Percentiles rank a stretch among this genome's conserved stretches.
Evolutionary conservation across 2,888 invertebrate genomes (phyloP).

Genomic region (Rhagium mordax): DNA sequence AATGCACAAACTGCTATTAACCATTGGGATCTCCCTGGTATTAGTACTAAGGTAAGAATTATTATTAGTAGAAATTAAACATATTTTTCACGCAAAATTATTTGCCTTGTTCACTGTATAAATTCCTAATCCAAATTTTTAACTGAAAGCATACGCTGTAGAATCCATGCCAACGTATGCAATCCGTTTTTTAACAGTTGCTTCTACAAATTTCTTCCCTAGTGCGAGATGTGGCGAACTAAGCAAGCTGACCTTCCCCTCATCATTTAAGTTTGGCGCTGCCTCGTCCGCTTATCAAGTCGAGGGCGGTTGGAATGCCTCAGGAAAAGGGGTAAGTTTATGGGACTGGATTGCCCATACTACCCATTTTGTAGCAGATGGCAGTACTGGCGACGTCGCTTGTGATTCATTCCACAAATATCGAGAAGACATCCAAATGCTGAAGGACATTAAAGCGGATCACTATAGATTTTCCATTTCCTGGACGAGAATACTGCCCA

Average conservation of each 20-base stretch:
- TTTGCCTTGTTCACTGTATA: too few relatives aligned
- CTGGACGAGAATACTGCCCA: constrained; percentile 78
- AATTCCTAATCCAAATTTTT: too few relatives aligned
- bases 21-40: too few relatives aligned
- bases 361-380: constrained; percentile 65
- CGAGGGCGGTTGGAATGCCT: constrained; percentile 54
- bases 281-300: constrained; percentile 53
- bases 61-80: too few relatives aligned
- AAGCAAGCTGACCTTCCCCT: constrained; percentile 57
- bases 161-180: too few relatives aligned
- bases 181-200: too few relatives aligned
- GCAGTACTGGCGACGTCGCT: constrained; percentile 76
- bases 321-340: constrained; percentile 76
- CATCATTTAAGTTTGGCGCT: constrained; percentile 45
- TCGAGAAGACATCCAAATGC: constrained; percentile 74
- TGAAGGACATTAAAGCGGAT: constrained; percentile 73
- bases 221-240: constrained; percentile 13
- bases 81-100: too few relatives aligned
- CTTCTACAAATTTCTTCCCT: neutral
- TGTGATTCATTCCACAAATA: constrained; percentile 79
- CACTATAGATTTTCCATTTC: constrained; percentile 77
- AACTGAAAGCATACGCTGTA: too few relatives aligned
- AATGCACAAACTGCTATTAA: too few relatives aligned
- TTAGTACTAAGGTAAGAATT: too few relatives aligned
- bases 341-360: constrained; percentile 79